phyloP scores from a whole-genome alignment of 2,888 invertebrate genomes.

The Agonopterix alstromeriana region DNA sequence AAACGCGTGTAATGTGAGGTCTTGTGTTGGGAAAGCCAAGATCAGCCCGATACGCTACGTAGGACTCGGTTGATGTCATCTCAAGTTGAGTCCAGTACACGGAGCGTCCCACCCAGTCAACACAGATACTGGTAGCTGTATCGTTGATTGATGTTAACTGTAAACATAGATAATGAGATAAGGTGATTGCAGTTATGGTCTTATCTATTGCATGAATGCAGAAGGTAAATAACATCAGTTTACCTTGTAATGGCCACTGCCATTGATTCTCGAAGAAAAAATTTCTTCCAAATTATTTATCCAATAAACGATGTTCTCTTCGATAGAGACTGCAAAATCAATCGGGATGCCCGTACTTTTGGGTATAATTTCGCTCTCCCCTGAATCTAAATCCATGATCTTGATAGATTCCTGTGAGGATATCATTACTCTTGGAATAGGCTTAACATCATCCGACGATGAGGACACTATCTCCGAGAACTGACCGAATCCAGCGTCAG shows the following conservation, averaged over 20 bases:
- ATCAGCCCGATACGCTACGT: slow-evolving; percentile 80
- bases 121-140: slow-evolving; percentile 79
- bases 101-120: slow-evolving; percentile 92
- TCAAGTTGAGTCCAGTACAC: slow-evolving; percentile 88
- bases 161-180: slow-evolving; percentile 4
- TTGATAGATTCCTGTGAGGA: slow-evolving; percentile 84
- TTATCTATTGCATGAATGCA: too few relatives aligned
- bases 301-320: slow-evolving; percentile 88
- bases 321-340: slow-evolving; percentile 81
- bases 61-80: slow-evolving; percentile 54
- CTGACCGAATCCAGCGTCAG: slow-evolving; percentile 85
- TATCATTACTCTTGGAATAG: slow-evolving; percentile 87
- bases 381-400: slow-evolving; percentile 85
- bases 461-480: slow-evolving; percentile 79
- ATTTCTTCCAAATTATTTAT: slow-evolving; percentile 86
- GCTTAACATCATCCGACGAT: slow-evolving; percentile 82
- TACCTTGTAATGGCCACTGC: slow-evolving; percentile 69
- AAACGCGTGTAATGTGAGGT: slow-evolving; percentile 71
- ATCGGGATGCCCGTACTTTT: slow-evolving; percentile 82
- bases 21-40: slow-evolving; percentile 75
- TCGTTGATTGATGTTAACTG: slow-evolving; percentile 65
- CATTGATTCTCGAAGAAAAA: slow-evolving; percentile 77
- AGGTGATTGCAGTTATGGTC: not conserved
- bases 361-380: slow-evolving; percentile 76
- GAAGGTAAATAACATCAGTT: not conserved